Conservation (phyloP, 1,140 invertebrate genomes). For the Stenopsyche tienmushanensis region DNA sequence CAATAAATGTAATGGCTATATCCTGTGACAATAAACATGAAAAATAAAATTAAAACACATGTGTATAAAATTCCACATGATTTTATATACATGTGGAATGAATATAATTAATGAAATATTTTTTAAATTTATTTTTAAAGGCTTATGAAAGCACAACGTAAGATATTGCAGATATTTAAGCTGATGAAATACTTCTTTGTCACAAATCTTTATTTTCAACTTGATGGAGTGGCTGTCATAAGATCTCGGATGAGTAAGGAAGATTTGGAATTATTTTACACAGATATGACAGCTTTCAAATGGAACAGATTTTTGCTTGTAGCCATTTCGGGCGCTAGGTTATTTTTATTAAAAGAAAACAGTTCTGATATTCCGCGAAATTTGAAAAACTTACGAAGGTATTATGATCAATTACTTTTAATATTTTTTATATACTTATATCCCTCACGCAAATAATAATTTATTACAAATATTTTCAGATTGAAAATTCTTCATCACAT, state of each 20-base stretch:
- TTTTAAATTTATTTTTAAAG: neutral
- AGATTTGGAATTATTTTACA: slow-evolving; percentile 2
- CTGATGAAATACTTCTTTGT: neutral
- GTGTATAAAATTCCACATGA: no score
- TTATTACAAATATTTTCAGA: no score
- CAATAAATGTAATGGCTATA: no score
- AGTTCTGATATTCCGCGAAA: neutral
- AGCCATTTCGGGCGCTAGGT: neutral
- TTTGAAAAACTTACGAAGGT: neutral
- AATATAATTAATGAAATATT: no score
- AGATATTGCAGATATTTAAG: neutral
- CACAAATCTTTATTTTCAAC: neutral
- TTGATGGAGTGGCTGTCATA: neutral
- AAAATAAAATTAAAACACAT: no score
- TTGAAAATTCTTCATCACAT: no score
- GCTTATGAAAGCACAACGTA: neutral
- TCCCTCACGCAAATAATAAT: no score
- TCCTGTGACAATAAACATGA: no score
- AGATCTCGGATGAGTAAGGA: neutral
- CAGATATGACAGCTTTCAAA: neutral
- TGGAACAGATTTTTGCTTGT: neutral
- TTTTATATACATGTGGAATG: no score
- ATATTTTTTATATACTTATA: no score
- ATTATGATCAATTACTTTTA: neutral
- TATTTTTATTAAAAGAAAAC: neutral